Base-by-base conservation (phyloP, 2,888 invertebrate species). In the Bedellia somnulentella region DNA sequence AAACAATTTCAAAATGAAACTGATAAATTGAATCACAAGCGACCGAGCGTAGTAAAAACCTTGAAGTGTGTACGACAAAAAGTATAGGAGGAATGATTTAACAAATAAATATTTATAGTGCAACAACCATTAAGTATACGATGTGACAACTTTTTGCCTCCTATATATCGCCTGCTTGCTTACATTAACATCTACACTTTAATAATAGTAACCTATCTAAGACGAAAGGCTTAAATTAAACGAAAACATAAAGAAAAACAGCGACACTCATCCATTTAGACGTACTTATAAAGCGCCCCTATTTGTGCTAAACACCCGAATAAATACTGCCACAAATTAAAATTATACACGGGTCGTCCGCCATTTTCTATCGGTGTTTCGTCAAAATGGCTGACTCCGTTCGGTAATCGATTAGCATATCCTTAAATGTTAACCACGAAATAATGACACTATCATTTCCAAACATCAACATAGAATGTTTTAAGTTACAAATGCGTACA, bases 201-300 rank as follows among this genome's bases (percentile, higher is more conserved):
- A 57, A 52, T n/a, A n/a, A 61, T 53, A 52, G 52, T 63, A 61
- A 54, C 64, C 68, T 71, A 70, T 63, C 71, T 71, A 71, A 55
- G 57, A 66, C 52, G 47, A 53, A 60, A 57, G 66, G 62, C 63
- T 63, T 61, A 49, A 44, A 44, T 47, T 46, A 47, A 46, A 44
- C 33, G 44, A 44, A 42, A 37, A 40, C 42, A 14, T 32, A 42
- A 52, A 51, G 46, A 43, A 55, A 53, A 45, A 57, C 52, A 49
- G 49, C 50, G 51, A 61, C 60, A 60, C 54, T 51, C 58, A 52
- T 57, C 46, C 56, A 57, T 54, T 47, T 51, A 41, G 49, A 52
- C 47, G 46, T 46, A 44, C 57, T 54, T 58, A 55, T 47, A 48
- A 54, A 10, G 12, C 24, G 45, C 44, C 48, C 41, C 49, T 45